Percentiles rank a stretch among this genome's conserved stretches.
These are phyloP conservation scores for Triplophysa bombifrons DNA, from an alignment of 2,797 vertebrate genomes.

Conservation along the genomic window DNA sequence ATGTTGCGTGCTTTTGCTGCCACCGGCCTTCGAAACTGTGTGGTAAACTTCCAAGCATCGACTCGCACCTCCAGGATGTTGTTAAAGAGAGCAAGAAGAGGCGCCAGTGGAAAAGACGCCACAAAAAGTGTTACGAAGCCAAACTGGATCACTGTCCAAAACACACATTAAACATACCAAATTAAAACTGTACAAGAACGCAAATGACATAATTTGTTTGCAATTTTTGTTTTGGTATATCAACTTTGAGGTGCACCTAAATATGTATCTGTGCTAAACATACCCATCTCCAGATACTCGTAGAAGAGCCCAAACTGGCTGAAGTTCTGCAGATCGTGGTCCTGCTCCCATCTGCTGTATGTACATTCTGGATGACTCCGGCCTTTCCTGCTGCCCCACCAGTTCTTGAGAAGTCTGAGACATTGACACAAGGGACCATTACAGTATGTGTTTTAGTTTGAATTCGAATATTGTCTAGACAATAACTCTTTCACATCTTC, in stretches of 20 bases:
- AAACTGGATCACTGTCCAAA: constrained; percentile 89
- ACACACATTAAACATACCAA: neutral
- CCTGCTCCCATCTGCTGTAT: constrained; percentile 95
- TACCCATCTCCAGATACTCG: constrained; percentile 98
- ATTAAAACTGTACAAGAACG: no score
- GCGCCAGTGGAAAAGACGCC: constrained; percentile 96
- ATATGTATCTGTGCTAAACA: constrained; percentile 46
- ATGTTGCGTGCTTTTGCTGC: constrained; percentile 93
- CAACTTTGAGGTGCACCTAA: neutral
- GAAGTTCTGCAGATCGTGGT: constrained; percentile 87
- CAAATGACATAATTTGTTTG: neutral
- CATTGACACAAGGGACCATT: neutral
- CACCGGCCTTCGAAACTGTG: constrained; percentile 90
- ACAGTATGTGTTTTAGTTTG: neutral
- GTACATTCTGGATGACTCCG: constrained; percentile 81
- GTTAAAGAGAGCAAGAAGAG: constrained; percentile 92
- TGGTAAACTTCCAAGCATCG: constrained; percentile 96
- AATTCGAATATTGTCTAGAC: neutral
- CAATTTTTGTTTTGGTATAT: no score
- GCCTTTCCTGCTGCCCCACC: constrained; percentile 84
- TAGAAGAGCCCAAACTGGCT: constrained; percentile 91
- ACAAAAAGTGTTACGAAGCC: constrained; percentile 98
- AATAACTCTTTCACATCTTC: neutral
- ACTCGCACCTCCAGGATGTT: constrained; percentile 95
- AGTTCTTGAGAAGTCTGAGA: constrained; percentile 86